Conservation (phyloP, 2,888 invertebrate genomes). For the Prostheceraeus crozeri region DNA sequence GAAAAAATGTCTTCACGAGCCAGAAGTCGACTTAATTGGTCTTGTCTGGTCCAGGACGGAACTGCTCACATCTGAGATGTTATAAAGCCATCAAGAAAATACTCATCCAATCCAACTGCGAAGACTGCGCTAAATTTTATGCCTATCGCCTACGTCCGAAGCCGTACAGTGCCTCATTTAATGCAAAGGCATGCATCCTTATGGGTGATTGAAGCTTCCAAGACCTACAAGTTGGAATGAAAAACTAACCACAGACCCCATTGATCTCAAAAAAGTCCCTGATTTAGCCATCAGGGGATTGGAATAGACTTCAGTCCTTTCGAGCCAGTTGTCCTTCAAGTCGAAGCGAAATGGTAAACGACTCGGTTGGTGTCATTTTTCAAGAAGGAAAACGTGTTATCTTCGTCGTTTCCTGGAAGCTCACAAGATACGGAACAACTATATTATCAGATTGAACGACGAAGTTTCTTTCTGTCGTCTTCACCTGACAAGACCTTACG, state of each 20-base stretch:
- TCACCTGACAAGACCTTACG: not conserved
- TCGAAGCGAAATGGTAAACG: not conserved
- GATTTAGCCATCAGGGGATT: not conserved
- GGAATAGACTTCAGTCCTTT: constrained; percentile 1
- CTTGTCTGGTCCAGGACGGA: constrained; percentile 4
- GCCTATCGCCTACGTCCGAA: constrained; percentile 1
- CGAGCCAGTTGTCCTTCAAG: not conserved
- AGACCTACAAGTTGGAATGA: not conserved
- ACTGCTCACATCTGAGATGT: not conserved
- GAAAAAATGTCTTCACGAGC: not conserved
- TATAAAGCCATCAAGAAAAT: not conserved
- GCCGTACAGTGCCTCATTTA: constrained; percentile 5
- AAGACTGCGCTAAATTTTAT: not conserved
- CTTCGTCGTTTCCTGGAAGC: constrained; percentile 2
- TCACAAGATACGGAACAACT: not conserved
- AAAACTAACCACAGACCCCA: not conserved
- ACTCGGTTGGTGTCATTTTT: not conserved
- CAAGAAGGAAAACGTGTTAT: not conserved
- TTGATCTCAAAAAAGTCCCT: not conserved
- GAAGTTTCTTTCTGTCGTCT: constrained; percentile 8
- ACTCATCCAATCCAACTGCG: not conserved
- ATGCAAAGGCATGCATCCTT: not conserved
- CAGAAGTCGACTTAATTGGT: not conserved
- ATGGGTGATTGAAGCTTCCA: not conserved
- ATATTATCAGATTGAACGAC: constrained; percentile 3